phyloP scores from a whole-genome alignment of 2,888 invertebrate genomes.

The Catocala sponsa region DNA sequence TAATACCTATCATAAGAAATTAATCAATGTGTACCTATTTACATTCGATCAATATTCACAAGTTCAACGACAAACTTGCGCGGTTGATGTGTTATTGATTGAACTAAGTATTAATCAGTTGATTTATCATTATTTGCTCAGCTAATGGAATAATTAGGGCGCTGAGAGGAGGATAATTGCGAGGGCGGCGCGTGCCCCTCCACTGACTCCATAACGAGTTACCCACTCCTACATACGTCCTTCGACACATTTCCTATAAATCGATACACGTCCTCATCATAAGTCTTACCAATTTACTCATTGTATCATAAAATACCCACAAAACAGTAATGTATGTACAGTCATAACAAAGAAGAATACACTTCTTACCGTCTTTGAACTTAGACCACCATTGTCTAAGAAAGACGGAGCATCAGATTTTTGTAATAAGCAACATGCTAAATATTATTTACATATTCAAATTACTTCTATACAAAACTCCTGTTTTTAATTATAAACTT shows the following conservation, averaged over 20 bases:
- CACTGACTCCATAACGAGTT: conserved; percentile 53
- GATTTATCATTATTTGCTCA: conserved; percentile 81
- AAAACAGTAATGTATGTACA: too few species aligned
- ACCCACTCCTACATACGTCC: conserved; percentile 54
- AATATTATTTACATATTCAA: conserved; percentile 86
- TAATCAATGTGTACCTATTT: background rate
- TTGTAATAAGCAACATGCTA: conserved; percentile 71
- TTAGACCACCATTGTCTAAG: conserved; percentile 41
- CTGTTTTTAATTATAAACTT: conserved; percentile 88
- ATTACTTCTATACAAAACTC: conserved; percentile 86
- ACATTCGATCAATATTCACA: conserved; percentile 25
- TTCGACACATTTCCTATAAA: conserved; percentile 30
- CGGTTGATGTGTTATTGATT: conserved; percentile 27
- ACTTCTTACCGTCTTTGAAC: conserved; percentile 17
- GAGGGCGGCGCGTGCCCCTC: conserved; percentile 49
- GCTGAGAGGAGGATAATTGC: conserved; percentile 69
- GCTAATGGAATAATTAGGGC: conserved; percentile 81
- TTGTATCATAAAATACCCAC: background rate
- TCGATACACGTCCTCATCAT: conserved; percentile 18
- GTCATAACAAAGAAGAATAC: too few species aligned
- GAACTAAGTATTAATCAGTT: conserved; percentile 64
- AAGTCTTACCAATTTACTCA: conserved; percentile 9
- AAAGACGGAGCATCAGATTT: conserved; percentile 37
- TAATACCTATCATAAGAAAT: conserved; percentile 32
- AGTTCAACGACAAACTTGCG: conserved; percentile 32